Conservation (phyloP, 2,797 vertebrate genomes). For the Sebastes minor region DNA sequence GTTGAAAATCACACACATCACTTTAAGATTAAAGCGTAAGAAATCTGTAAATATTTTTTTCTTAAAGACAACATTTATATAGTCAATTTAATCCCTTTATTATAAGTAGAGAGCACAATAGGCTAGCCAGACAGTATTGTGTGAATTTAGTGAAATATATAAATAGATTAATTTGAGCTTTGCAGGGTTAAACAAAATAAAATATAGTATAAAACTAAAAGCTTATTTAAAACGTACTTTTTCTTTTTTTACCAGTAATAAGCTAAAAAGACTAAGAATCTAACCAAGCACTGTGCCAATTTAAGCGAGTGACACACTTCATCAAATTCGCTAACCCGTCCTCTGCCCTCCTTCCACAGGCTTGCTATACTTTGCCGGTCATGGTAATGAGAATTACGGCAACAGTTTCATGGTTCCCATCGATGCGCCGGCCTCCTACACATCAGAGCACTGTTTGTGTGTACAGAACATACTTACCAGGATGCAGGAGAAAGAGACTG, state of each 20-base stretch:
- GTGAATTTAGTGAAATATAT: too few species aligned
- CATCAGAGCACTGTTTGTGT: slow-evolving; percentile 86
- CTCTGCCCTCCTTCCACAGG: slow-evolving; percentile 72
- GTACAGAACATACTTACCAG: slow-evolving; percentile 86
- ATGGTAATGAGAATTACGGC: slow-evolving; percentile 90
- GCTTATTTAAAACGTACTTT: neutral
- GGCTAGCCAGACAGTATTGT: too few species aligned
- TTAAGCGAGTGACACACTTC: neutral
- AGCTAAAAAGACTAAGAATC: neutral
- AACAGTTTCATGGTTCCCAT: slow-evolving; percentile 94
- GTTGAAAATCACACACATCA: too few species aligned
- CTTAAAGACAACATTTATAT: too few species aligned
- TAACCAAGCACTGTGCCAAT: neutral
- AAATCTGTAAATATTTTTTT: too few species aligned
- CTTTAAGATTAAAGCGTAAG: too few species aligned
- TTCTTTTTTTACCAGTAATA: neutral
- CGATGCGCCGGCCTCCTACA: slow-evolving; percentile 85
- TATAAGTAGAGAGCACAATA: too few species aligned
- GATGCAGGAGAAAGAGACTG: slow-evolving; percentile 88
- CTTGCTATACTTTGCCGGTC: slow-evolving; percentile 90
- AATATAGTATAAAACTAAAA: neutral
- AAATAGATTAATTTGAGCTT: too few species aligned
- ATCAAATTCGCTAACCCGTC: neutral
- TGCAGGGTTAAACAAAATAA: neutral
- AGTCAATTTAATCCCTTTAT: too few species aligned